phyloP scores from a whole-genome alignment of 2,113 vertebrate genomes.

The Phalacrocorax pelagicus region DNA sequence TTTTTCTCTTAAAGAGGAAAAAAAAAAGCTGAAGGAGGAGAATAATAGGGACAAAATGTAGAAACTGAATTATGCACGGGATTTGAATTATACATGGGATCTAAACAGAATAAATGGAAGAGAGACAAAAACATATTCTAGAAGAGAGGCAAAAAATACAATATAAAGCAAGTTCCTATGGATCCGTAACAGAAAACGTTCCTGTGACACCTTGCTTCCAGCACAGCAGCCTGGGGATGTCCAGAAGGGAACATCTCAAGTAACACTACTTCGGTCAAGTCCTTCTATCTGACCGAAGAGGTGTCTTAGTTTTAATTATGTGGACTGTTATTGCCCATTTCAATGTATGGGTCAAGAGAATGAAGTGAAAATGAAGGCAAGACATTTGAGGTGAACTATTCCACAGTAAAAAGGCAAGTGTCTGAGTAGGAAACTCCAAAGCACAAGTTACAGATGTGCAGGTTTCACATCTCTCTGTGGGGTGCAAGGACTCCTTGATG shows the following conservation, averaged over 20 bases:
- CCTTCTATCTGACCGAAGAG: not conserved
- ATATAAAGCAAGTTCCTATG: not conserved
- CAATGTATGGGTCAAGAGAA: not conserved
- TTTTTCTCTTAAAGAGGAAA: not conserved
- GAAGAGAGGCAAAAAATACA: not conserved
- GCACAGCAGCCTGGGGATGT: accelerated
- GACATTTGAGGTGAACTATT: not conserved
- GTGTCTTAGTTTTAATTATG: not conserved
- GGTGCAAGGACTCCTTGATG: not conserved
- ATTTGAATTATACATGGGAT: not conserved
- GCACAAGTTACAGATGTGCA: not conserved
- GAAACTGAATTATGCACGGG: not conserved
- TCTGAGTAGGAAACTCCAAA: not conserved
- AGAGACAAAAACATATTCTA: not conserved
- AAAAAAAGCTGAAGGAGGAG: not conserved
- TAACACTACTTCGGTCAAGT: not conserved
- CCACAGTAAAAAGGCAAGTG: not conserved
- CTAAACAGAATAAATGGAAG: not conserved
- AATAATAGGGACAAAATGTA: not conserved
- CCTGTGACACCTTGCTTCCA: not conserved
- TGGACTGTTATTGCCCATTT: not conserved
- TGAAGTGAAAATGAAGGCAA: not conserved
- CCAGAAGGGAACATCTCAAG: not conserved
- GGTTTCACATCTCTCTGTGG: not conserved
- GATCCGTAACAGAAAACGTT: not conserved